These are phyloP conservation scores for Chymomyza amoena DNA, from an alignment of 2,888 invertebrate genomes.

Conservation along the genomic window DNA sequence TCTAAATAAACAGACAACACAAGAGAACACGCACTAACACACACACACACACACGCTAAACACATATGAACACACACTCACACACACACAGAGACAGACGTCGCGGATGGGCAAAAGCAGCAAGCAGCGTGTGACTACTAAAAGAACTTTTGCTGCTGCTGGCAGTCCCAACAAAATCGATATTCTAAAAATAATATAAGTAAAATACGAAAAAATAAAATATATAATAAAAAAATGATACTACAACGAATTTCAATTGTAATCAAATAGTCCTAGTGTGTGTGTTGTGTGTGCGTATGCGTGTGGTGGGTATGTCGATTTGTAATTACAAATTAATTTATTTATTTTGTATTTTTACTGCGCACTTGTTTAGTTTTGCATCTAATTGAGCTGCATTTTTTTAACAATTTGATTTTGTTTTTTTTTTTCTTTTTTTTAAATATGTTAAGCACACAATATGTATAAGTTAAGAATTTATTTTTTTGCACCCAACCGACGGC, in stretches of 20 bases:
- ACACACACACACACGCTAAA: conserved; percentile 14
- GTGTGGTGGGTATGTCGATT: conserved; percentile 11
- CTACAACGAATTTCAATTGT: conserved; percentile 59
- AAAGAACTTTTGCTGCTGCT: conserved; percentile 32
- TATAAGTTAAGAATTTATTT: conserved; percentile 30
- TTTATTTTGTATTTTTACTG: conserved; percentile 56
- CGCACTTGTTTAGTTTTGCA: conserved; percentile 54
- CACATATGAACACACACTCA: conserved; percentile 17
- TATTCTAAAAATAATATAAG: conserved; percentile 75
- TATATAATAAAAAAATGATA: conserved; percentile 42
- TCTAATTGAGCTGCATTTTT: not conserved
- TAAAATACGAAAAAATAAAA: conserved; percentile 60
- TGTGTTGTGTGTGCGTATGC: conserved; percentile 14
- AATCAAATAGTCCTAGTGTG: conserved; percentile 28
- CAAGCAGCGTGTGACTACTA: conserved; percentile 19
- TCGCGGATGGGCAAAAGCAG: conserved; percentile 18
- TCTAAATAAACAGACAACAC: conserved; percentile 20
- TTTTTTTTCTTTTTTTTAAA: conserved; percentile 11
- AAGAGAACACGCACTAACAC: conserved; percentile 15
- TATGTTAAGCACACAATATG: conserved; percentile 8
- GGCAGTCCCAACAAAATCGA: conserved; percentile 70
- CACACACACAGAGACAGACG: conserved; percentile 29
- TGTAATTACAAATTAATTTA: conserved; percentile 49
- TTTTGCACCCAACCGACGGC: conserved; percentile 67
- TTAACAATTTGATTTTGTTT: conserved; percentile 25